Conservation (phyloP, 2,797 vertebrate genomes). For the Danionella dracula region DNA sequence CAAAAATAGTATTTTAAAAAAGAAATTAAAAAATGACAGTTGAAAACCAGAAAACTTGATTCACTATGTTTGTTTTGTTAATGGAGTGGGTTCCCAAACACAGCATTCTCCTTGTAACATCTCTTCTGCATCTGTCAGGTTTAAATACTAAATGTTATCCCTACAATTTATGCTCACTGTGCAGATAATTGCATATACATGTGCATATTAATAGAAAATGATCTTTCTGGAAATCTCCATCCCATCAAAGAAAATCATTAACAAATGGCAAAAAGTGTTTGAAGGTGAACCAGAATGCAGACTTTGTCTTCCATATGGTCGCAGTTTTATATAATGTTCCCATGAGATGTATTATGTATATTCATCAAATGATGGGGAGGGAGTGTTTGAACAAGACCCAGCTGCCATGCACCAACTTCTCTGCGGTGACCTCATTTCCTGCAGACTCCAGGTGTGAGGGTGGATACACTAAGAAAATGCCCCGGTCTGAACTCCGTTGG, state of each 20-base stretch:
- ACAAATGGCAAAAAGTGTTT: conserved; percentile 51
- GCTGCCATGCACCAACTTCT: conserved; percentile 66
- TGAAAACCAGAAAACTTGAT: too few species aligned
- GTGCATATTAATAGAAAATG: background rate
- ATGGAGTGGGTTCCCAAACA: too few species aligned
- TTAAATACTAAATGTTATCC: too few species aligned
- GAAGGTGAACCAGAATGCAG: conserved; percentile 68
- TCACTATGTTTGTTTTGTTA: too few species aligned
- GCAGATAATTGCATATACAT: too few species aligned
- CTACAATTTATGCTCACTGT: too few species aligned
- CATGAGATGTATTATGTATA: conserved; percentile 68
- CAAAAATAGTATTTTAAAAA: too few species aligned
- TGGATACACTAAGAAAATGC: conserved; percentile 24
- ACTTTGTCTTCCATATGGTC: conserved; percentile 69
- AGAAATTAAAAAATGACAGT: too few species aligned
- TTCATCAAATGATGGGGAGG: conserved; percentile 64
- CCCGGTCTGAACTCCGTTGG: conserved; percentile 20
- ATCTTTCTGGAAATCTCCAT: conserved; percentile 34
- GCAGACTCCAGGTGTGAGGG: conserved; percentile 39
- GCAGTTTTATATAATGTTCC: conserved; percentile 59
- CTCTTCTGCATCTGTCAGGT: too few species aligned
- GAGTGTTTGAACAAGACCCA: conserved; percentile 65
- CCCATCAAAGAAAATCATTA: conserved; percentile 49
- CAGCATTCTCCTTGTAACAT: too few species aligned
- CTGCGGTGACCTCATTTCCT: conserved; percentile 68